These are phyloP conservation scores for Artemia sinica DNA, from an alignment of 2,888 invertebrate species.

Conservation along the genomic window DNA sequence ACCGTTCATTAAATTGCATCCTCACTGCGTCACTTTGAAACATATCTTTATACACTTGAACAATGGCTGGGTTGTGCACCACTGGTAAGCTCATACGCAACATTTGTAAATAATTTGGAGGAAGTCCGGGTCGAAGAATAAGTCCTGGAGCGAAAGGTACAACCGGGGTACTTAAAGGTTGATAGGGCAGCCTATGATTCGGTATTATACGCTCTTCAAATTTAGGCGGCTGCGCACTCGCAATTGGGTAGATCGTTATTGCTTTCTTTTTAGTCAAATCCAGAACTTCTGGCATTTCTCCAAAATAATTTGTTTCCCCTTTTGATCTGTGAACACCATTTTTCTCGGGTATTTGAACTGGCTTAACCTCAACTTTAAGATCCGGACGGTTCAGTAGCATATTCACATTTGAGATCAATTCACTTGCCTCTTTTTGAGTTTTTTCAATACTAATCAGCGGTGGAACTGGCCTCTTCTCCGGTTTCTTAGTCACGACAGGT, in stretches of 20 bases:
- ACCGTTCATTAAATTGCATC: not conserved
- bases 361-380: slow-evolving; percentile 13
- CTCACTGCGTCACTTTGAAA: slow-evolving; percentile 18
- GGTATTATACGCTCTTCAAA: not conserved
- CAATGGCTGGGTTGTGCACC: slow-evolving; percentile 16
- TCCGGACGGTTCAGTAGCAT: slow-evolving; percentile 11
- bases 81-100: slow-evolving; percentile 1
- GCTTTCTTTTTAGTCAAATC: slow-evolving; percentile 1
- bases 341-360: not conserved
- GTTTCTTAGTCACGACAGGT: slow-evolving; percentile 3
- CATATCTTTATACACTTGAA: slow-evolving; percentile 22
- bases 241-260: not conserved
- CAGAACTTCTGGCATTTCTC: not conserved
- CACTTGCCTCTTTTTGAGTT: slow-evolving; percentile 5
- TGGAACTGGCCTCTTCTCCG: slow-evolving; percentile 7
- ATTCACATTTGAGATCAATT: slow-evolving; percentile 8
- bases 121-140: slow-evolving; percentile 1
- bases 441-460: slow-evolving; percentile 11
- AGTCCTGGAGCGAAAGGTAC: not conserved
- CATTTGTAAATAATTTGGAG: slow-evolving; percentile 10
- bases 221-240: not conserved
- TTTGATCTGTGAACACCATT: too few relatives aligned
- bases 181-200: not conserved
- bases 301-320: too few relatives aligned
- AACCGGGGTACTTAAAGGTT: not conserved